These are phyloP conservation scores for Pionites leucogaster DNA, from an alignment of 2,113 vertebrate species.

Conservation along the genomic window DNA sequence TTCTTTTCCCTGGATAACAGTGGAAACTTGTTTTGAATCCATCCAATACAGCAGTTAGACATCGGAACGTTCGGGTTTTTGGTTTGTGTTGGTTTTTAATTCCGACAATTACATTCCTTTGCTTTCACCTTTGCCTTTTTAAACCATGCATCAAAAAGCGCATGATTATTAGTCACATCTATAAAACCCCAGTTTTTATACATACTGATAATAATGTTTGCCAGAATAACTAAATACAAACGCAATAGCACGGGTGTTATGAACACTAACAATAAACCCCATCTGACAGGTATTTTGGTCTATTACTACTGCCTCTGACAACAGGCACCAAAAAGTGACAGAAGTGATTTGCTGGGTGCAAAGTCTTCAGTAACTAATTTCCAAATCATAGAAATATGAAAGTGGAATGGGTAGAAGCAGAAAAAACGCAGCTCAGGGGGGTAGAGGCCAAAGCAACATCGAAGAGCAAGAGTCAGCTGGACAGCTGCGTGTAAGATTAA, in stretches of 20 bases:
- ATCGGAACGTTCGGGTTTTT: background rate
- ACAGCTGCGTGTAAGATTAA: background rate
- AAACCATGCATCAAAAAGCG: background rate
- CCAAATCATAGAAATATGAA: background rate
- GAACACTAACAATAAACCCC: background rate
- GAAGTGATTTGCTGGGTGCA: background rate
- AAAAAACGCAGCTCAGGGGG: background rate
- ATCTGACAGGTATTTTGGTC: background rate
- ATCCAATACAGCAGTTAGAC: conserved; percentile 44
- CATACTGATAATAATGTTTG: background rate
- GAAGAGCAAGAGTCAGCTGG: background rate
- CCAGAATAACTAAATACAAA: background rate
- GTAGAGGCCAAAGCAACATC: background rate
- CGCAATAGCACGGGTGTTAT: rapidly evolving
- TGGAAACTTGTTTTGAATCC: conserved; percentile 69
- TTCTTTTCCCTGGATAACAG: conserved; percentile 53
- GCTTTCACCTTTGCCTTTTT: conserved; percentile 13
- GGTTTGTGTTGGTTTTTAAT: background rate
- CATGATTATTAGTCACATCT: background rate
- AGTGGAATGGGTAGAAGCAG: background rate
- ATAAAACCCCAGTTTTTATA: background rate
- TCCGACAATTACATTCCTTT: background rate
- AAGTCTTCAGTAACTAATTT: background rate
- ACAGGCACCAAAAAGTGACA: background rate
- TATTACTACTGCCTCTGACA: background rate